phyloP scores from a whole-genome alignment of 2,888 invertebrate genomes.

The Ichneumon xanthorius region DNA sequence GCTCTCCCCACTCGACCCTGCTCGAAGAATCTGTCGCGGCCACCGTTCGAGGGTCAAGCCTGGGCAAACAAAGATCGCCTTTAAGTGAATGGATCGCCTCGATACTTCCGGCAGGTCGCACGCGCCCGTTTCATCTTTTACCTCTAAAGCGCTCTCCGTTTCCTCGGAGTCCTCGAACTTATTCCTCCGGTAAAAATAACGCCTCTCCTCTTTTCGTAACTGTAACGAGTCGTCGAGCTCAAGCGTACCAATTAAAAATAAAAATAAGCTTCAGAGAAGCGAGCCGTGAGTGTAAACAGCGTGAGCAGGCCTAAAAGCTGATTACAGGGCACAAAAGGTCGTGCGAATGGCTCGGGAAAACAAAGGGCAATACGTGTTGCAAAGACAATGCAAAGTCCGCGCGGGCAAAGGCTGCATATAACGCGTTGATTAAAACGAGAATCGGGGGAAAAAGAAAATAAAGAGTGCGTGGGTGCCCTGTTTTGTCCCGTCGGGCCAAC shows the following conservation, averaged over 20 bases:
- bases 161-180: no score
- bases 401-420: conserved; percentile 74
- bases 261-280: conserved; percentile 19
- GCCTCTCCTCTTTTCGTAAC: not conserved
- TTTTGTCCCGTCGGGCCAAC: conserved; percentile 19
- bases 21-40: conserved; percentile 45
- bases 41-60: conserved; percentile 64
- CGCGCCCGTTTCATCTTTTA: conserved; percentile 31
- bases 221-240: conserved; percentile 10
- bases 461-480: conserved; percentile 51
- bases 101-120: conserved; percentile 59
- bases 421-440: conserved; percentile 82
- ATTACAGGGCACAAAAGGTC: conserved; percentile 77
- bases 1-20: conserved; percentile 23
- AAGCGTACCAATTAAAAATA: conserved; percentile 52
- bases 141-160: no score
- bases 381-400: conserved; percentile 76
- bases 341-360: conserved; percentile 68
- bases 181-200: no score
- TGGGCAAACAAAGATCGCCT: conserved; percentile 59
- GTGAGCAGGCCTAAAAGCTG: conserved; percentile 79
- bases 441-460: conserved; percentile 77
- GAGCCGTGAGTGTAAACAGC: conserved; percentile 44
- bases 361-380: conserved; percentile 75
- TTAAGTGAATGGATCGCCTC: conserved; percentile 39